These are phyloP conservation scores for Lobophora halterata DNA, from an alignment of 2,888 invertebrate species.

Conservation along the genomic window DNA sequence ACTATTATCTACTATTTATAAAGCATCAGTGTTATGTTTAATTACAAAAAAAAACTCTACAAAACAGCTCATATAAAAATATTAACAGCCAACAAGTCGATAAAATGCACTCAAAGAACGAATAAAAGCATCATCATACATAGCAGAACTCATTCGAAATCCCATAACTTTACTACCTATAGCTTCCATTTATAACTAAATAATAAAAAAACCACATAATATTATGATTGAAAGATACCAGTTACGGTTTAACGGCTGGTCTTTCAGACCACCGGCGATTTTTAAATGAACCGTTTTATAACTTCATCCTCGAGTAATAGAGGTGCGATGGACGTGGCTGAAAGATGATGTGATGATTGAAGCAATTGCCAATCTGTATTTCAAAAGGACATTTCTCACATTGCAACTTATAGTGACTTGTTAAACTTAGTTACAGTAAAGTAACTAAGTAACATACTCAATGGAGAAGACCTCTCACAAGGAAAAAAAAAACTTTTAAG, in stretches of 20 bases:
- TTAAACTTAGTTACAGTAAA: too few relatives aligned
- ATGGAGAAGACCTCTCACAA: too few relatives aligned
- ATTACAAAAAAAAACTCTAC: constrained; percentile 11
- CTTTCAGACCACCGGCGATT: constrained; percentile 42
- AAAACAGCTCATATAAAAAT: constrained; percentile 18
- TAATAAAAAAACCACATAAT: constrained; percentile 41
- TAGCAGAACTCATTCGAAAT: constrained; percentile 18
- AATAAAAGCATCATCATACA: constrained; percentile 21
- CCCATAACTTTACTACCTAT: constrained; percentile 19
- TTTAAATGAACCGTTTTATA: constrained; percentile 30
- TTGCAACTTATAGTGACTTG: too few relatives aligned
- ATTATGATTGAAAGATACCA: constrained; percentile 47
- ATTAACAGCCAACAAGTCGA: constrained; percentile 15
- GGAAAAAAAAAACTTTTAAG: too few relatives aligned
- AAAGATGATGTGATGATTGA: constrained; percentile 11
- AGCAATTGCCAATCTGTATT: too few relatives aligned
- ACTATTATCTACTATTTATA: too few relatives aligned
- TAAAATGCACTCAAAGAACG: constrained; percentile 21
- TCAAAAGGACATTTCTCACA: too few relatives aligned
- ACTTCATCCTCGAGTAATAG: constrained; percentile 24
- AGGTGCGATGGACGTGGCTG: constrained; percentile 13
- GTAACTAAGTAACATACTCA: too few relatives aligned
- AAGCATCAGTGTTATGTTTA: too few relatives aligned
- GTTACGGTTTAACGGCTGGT: constrained; percentile 46
- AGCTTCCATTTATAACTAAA: constrained; percentile 42